Percentiles rank a stretch among this genome's conserved stretches.
Conservation (phyloP, 2,888 invertebrate species). For the Temnothorax rugatulus region DNA sequence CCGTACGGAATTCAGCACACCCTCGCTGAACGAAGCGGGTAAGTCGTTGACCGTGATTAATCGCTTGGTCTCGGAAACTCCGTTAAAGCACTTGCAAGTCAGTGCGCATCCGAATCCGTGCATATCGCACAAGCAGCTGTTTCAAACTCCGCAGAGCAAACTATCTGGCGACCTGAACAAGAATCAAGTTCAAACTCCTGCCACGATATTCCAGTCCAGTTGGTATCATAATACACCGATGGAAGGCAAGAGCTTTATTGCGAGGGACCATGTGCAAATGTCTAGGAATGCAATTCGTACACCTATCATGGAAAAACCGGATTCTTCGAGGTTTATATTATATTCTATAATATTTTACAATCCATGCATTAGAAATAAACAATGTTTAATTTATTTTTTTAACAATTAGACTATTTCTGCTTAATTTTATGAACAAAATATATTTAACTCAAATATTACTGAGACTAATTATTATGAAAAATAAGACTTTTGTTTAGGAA, state of each 20-base stretch:
- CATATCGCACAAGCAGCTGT: conserved; percentile 80
- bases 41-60: conserved; percentile 31
- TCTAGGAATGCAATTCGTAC: conserved; percentile 68
- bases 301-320: conserved; percentile 66
- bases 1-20: background rate
- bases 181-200: conserved; percentile 78
- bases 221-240: conserved; percentile 79
- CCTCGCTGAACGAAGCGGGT: background rate
- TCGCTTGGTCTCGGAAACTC: conserved; percentile 76
- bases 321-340: conserved; percentile 72
- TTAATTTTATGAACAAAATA: background rate
- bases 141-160: conserved; percentile 81
- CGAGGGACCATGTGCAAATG: conserved; percentile 69
- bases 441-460: background rate
- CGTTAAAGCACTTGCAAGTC: conserved; percentile 78
- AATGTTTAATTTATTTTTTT: conserved; percentile 4
- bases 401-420: background rate
- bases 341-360: background rate
- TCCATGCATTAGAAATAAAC: background rate
- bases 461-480: background rate
- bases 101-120: conserved; percentile 77
- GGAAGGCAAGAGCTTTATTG: conserved; percentile 62
- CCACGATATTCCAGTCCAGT: conserved; percentile 75
- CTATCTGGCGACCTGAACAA: conserved; percentile 65
- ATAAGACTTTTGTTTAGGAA: background rate